phyloP scores from a whole-genome alignment of 1,140 invertebrate genomes.

The Drosophila lacertosa region DNA sequence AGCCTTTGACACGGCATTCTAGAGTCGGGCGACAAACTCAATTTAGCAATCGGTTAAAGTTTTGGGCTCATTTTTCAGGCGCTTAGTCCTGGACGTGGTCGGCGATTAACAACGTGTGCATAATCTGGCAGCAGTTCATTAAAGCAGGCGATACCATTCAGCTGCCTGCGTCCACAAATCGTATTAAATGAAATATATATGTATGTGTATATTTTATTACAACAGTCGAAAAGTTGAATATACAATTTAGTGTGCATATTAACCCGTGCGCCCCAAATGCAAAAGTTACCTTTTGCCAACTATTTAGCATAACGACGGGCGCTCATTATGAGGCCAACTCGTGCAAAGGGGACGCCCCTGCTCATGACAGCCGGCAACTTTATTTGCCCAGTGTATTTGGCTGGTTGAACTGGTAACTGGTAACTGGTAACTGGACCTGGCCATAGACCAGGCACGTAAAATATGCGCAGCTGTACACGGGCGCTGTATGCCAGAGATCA shows the following conservation, averaged over 20 bases:
- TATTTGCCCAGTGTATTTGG: conserved; percentile 72
- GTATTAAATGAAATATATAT: conserved; percentile 58
- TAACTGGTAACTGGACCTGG: conserved; percentile 42
- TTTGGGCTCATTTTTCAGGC: conserved; percentile 26
- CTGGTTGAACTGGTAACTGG: conserved; percentile 15
- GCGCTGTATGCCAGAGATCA: conserved; percentile 79
- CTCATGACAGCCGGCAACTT: conserved; percentile 53
- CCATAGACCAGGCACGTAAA: conserved; percentile 64
- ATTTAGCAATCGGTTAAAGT: conserved; percentile 42
- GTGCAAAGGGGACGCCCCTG: not conserved
- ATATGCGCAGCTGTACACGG: conserved; percentile 77
- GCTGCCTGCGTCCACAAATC: conserved; percentile 41
- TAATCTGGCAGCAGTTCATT: conserved; percentile 54
- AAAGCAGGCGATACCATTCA: conserved; percentile 38
- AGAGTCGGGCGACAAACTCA: conserved; percentile 20
- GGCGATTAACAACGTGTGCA: conserved; percentile 31
- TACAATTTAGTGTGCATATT: conserved; percentile 69
- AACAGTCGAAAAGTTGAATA: conserved; percentile 65
- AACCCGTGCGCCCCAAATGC: conserved; percentile 35
- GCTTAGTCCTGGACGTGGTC: not conserved
- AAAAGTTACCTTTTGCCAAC: conserved; percentile 63
- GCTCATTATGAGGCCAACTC: conserved; percentile 61
- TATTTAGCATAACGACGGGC: conserved; percentile 74
- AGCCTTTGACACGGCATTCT: conserved; percentile 67
- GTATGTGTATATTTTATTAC: conserved; percentile 73